Percentiles rank a stretch among this genome's conserved stretches.
Conservation (phyloP, 2,797 vertebrate genomes). For the Chrosomus eos region DNA sequence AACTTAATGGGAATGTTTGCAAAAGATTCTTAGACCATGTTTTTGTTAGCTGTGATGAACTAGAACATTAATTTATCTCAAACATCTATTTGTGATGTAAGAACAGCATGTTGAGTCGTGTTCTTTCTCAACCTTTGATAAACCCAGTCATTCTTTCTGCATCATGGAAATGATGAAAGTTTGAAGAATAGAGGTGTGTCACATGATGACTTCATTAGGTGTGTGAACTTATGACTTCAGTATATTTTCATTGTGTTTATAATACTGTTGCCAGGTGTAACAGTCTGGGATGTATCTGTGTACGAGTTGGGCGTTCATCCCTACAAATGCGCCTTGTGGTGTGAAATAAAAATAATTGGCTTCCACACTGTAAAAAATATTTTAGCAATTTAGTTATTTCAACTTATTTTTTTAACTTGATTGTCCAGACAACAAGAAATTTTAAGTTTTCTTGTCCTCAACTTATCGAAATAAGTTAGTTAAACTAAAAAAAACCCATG, state of each 20-base stretch:
- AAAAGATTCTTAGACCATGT: neutral
- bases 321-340: neutral
- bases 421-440: too few species aligned
- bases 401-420: too few species aligned
- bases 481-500: too few species aligned
- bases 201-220: neutral
- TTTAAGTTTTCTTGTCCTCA: too few species aligned
- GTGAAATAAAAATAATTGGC: constrained; percentile 10
- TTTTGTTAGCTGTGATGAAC: neutral
- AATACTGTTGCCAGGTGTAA: neutral
- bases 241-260: neutral
- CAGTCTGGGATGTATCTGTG: neutral
- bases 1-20: neutral
- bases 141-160: neutral
- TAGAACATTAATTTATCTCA: neutral
- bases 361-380: too few species aligned
- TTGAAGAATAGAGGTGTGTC: neutral
- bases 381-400: too few species aligned
- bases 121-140: neutral
- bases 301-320: neutral
- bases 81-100: neutral
- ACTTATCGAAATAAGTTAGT: too few species aligned
- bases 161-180: neutral
- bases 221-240: neutral
- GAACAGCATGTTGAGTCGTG: neutral